These are phyloP conservation scores for Agrotis clavis DNA, from an alignment of 2,888 invertebrate genomes.

Conservation along the genomic window DNA sequence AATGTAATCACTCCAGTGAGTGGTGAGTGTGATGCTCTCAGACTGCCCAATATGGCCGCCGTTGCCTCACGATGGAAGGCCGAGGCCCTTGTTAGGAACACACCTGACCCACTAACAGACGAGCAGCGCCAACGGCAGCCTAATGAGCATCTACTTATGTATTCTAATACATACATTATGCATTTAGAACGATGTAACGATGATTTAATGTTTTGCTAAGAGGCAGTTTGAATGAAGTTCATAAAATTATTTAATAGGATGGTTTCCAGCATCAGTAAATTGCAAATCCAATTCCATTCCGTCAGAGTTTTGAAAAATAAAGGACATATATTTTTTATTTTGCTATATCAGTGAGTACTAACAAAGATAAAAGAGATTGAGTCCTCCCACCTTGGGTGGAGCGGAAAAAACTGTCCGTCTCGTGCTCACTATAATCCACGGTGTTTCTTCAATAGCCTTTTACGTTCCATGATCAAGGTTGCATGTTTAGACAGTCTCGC, in stretches of 20 bases:
- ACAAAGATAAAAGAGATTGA: too few relatives aligned
- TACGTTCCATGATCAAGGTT: too few relatives aligned
- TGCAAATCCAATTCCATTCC: too few relatives aligned
- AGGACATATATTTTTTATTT: too few relatives aligned
- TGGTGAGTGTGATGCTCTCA: constrained; percentile 39
- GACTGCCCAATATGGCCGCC: constrained; percentile 38
- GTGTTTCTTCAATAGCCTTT: too few relatives aligned
- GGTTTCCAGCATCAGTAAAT: too few relatives aligned
- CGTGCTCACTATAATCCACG: too few relatives aligned
- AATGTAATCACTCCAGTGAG: constrained; percentile 32
- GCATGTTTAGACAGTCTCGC: too few relatives aligned
- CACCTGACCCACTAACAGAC: constrained; percentile 45
- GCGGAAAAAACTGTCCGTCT: too few relatives aligned
- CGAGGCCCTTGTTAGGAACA: constrained; percentile 49
- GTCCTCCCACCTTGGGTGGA: too few relatives aligned
- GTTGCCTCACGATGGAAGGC: constrained; percentile 52
- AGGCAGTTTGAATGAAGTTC: background rate
- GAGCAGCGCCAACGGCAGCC: constrained; percentile 7
- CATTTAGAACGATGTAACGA: constrained; percentile 2
- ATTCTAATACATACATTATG: constrained; percentile 5
- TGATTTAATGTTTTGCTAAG: constrained; percentile 4
- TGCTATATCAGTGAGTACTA: too few relatives aligned
- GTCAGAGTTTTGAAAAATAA: too few relatives aligned
- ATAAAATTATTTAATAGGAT: background rate
- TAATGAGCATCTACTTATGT: constrained; percentile 2